These are phyloP conservation scores for Lycopodina hypogea DNA, from an alignment of 37 sponge, comb jelly and placozoan genomes.

Conservation along the genomic window DNA sequence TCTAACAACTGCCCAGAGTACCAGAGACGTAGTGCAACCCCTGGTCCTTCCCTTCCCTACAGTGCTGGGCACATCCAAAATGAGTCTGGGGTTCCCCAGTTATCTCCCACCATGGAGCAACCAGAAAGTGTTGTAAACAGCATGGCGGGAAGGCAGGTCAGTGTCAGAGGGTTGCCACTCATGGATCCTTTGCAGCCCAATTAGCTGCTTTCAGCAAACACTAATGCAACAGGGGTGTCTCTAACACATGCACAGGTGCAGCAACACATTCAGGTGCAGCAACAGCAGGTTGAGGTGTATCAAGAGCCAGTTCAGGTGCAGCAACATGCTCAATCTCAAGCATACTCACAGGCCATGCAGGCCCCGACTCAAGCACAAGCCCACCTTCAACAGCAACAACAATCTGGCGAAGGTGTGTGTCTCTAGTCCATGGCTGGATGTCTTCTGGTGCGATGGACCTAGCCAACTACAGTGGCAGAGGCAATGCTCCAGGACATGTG, in stretches of 20 bases:
- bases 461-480: not conserved
- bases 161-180: not conserved
- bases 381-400: constrained; percentile 6
- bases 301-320: not conserved
- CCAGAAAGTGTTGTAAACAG: not conserved
- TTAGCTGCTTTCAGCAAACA: not conserved
- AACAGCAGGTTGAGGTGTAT: not conserved
- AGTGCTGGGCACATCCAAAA: not conserved
- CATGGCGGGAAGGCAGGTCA: not conserved
- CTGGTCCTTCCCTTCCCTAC: not conserved
- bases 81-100: not conserved
- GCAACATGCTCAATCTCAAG: constrained; percentile 10
- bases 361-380: not conserved
- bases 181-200: constrained; percentile 1
- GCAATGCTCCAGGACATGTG: not conserved
- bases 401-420: not conserved
- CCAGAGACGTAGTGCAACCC: constrained; percentile 13
- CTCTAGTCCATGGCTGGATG: not conserved
- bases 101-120: not conserved
- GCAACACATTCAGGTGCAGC: no score
- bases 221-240: not conserved
- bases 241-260: constrained; percentile 11
- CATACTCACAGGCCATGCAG: not conserved
- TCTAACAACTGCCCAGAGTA: constrained; percentile 68
- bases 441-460: not conserved